These are phyloP conservation scores for Salarias fasciatus DNA, from an alignment of 2,797 vertebrate genomes.

Conservation along the genomic window DNA sequence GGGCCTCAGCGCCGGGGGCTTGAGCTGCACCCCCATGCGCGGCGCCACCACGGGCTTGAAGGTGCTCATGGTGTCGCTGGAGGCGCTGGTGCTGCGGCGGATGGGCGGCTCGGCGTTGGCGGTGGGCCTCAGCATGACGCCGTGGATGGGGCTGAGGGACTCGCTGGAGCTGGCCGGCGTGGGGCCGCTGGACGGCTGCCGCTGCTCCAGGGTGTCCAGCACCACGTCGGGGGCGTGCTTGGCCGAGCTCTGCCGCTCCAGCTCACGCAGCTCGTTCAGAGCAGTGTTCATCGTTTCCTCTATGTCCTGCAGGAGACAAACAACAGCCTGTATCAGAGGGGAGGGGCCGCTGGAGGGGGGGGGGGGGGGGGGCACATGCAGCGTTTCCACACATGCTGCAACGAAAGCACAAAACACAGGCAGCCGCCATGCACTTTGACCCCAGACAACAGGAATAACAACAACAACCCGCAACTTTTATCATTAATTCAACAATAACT, in stretches of 20 bases:
- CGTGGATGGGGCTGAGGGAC: conserved; percentile 85
- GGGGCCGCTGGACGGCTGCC: conserved; percentile 86
- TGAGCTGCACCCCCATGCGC: conserved; percentile 97
- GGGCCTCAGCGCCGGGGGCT: conserved; percentile 95
- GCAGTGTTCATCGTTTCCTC: conserved; percentile 99
- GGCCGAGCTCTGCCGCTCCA: conserved; percentile 95
- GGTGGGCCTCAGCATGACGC: conserved; percentile 75
- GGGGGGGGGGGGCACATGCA: too few species aligned
- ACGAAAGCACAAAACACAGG: too few species aligned
- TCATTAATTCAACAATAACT: too few species aligned
- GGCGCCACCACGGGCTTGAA: conserved; percentile 95
- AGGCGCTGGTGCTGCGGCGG: conserved; percentile 91
- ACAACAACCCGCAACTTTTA: too few species aligned
- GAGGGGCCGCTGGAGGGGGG: not conserved
- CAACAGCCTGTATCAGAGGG: conserved; percentile 6
- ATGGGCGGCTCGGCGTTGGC: conserved; percentile 86
- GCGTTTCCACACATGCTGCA: too few species aligned
- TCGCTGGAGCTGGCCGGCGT: conserved; percentile 84
- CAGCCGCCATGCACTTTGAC: too few species aligned
- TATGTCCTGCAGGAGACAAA: conserved; percentile 87
- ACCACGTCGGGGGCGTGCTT: conserved; percentile 98
- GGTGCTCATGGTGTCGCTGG: conserved; percentile 95
- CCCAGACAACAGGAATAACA: too few species aligned
- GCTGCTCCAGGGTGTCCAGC: conserved; percentile 96
- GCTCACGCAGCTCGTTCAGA: conserved; percentile 95